Conservation (phyloP, 2,113 vertebrate genomes). For the Bujurquina vittata region DNA sequence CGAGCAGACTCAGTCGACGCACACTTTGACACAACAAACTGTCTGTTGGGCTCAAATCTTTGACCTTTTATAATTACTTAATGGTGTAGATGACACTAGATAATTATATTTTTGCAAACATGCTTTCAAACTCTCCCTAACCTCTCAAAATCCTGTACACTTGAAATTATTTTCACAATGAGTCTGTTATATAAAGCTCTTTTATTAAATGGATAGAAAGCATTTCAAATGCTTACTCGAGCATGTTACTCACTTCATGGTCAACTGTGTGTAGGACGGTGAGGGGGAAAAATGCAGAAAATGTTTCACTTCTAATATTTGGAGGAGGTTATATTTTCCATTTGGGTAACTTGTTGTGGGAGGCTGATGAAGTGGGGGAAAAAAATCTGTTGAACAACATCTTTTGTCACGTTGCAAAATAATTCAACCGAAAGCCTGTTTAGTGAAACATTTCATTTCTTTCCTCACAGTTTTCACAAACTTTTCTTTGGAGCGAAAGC, state of each 20-base stretch:
- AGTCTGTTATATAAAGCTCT: constrained; percentile 4
- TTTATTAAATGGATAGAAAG: neutral
- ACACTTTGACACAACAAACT: neutral
- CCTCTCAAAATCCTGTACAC: neutral
- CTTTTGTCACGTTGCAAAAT: neutral
- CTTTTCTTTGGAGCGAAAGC: neutral
- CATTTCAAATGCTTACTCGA: constrained; percentile 6
- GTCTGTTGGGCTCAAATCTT: neutral
- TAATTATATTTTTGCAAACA: neutral
- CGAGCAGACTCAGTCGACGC: neutral
- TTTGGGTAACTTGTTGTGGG: constrained; percentile 16
- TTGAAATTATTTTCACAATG: constrained; percentile 9
- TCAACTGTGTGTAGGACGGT: constrained; percentile 12
- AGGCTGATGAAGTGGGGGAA: neutral
- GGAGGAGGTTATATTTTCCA: constrained; percentile 7
- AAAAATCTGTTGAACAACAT: neutral
- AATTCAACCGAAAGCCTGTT: neutral
- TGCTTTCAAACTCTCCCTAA: constrained; percentile 4
- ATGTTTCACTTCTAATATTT: constrained; percentile 1
- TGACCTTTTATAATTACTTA: neutral
- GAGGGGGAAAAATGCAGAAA: neutral
- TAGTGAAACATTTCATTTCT: neutral
- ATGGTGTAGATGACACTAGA: neutral
- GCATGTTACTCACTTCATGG: neutral
- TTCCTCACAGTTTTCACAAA: neutral